Percentiles rank a stretch among this genome's conserved stretches.
phyloP scores from a whole-genome alignment of 2,113 vertebrate species.

The Gopherus flavomarginatus region DNA sequence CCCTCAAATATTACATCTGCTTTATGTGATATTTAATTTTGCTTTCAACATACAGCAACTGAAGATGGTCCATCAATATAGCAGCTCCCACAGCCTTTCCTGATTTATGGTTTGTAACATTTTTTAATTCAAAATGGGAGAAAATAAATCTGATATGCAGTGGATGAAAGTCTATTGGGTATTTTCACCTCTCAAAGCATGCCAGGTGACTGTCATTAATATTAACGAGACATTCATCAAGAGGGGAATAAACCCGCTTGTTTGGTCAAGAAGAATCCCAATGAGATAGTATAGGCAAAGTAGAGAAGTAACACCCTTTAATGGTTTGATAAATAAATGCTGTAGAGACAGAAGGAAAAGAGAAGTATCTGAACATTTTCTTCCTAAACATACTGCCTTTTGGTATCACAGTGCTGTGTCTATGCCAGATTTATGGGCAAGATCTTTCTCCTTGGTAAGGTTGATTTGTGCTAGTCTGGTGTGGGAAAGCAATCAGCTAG shows the following conservation, averaged over 20 bases:
- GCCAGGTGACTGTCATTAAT: background rate
- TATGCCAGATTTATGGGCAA: background rate
- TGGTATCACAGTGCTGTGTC: background rate
- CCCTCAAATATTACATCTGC: background rate
- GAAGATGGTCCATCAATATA: background rate
- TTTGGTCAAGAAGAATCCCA: background rate
- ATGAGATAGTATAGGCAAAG: background rate
- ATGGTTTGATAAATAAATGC: background rate
- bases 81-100: background rate
- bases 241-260: background rate
- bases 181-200: background rate
- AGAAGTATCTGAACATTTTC: background rate
- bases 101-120: background rate
- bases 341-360: background rate
- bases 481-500: background rate
- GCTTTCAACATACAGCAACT: constrained; percentile 9
- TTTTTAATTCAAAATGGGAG: rapidly evolving
- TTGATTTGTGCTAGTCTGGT: background rate
- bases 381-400: background rate
- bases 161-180: background rate
- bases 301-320: background rate
- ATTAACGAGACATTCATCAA: background rate
- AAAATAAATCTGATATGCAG: background rate
- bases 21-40: background rate
- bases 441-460: background rate